Percentiles rank a stretch among this genome's conserved stretches.
phyloP scores from a whole-genome alignment of 2,797 vertebrate genomes.

The Betta splendens region DNA sequence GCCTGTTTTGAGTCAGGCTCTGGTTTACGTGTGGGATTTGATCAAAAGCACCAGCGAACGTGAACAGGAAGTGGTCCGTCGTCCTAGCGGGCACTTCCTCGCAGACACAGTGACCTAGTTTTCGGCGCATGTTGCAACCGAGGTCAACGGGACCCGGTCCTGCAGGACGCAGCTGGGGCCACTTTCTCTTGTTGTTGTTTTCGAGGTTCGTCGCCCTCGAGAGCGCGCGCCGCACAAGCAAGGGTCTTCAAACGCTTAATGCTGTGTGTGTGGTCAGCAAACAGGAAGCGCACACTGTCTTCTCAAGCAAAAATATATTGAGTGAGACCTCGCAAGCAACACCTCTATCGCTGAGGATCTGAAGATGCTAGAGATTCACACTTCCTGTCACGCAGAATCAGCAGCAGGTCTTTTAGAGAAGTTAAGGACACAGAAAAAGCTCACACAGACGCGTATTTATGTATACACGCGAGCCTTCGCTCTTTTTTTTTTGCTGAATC shows the following conservation, averaged over 20 bases:
- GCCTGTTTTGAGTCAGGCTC: constrained; percentile 12
- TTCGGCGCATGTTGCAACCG: constrained; percentile 20
- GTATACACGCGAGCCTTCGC: not conserved
- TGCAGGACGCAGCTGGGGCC: constrained; percentile 64
- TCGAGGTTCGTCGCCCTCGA: constrained; percentile 50
- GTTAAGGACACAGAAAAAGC: constrained; percentile 1
- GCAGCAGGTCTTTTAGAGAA: constrained; percentile 26
- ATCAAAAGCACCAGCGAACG: constrained; percentile 13
- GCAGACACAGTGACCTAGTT: constrained; percentile 62
- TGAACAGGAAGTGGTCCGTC: constrained; percentile 46
- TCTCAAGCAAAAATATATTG: too few species aligned
- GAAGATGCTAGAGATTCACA: too few species aligned
- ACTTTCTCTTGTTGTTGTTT: constrained; percentile 45
- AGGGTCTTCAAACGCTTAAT: constrained; percentile 1
- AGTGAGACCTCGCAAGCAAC: too few species aligned
- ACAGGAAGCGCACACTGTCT: constrained; percentile 30
- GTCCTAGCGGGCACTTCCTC: constrained; percentile 50
- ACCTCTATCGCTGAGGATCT: too few species aligned
- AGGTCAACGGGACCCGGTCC: constrained; percentile 38
- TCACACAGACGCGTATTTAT: not conserved
- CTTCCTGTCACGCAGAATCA: too few species aligned
- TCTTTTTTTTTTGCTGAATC: constrained; percentile 36
- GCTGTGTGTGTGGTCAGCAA: constrained; percentile 25
- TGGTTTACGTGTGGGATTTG: not conserved
- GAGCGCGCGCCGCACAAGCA: not conserved